Evolutionary conservation across 2,797 vertebrate genomes (phyloP), one percentile per base, ranked within the genome.

Genomic region (Acanthurus tractus): DNA sequence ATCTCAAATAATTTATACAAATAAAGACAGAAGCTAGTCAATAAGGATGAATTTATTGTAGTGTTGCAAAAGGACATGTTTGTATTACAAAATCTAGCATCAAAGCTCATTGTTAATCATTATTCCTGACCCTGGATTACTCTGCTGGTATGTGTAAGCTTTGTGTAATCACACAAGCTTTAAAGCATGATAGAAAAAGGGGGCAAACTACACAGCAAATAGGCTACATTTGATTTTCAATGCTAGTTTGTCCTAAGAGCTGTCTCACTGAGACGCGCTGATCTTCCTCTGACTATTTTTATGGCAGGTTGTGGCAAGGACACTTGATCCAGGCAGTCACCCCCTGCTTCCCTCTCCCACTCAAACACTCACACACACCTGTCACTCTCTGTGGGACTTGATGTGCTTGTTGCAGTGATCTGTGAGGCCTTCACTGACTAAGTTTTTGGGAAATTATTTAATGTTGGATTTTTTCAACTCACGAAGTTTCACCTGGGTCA

Each of bases 251-350:
- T 70, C 79, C 57, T 40, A 46, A 18, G 67, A 63, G 79, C 12
- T 15, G 36, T 52, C 18, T 66, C 49, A 10, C 65, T 29, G 34
- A 63, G 73, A 50, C 63, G 79, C 76, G 52, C 71, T 79, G 83
- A 78, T 89, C 84, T 72, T 86, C 74, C 62, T 76, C 73, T 61
- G 89, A 92, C 92, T 94, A 94, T 94, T 94, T 93, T 88, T 94
- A 90, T 84, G 81, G 63, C 79, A 68, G 48, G 83, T 87, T 85
- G 86, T 84, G 67, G 76, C 82, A 80, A 81, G 84, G 89, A 87
- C 88, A 94, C 87, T 86, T 87, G 93, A 94, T 92, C 89, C 86
- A 11, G 0, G 66, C 75, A 46, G 67, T 71, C 67, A 58, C 74
- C 74, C 80, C 78, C 65, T 45, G 62, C 73, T 59, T 80, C 63